Percentiles rank a stretch among this genome's conserved stretches.
These are phyloP conservation scores for Papilio dardanus DNA, from an alignment of 1,140 invertebrate genomes.

Conservation along the genomic window DNA sequence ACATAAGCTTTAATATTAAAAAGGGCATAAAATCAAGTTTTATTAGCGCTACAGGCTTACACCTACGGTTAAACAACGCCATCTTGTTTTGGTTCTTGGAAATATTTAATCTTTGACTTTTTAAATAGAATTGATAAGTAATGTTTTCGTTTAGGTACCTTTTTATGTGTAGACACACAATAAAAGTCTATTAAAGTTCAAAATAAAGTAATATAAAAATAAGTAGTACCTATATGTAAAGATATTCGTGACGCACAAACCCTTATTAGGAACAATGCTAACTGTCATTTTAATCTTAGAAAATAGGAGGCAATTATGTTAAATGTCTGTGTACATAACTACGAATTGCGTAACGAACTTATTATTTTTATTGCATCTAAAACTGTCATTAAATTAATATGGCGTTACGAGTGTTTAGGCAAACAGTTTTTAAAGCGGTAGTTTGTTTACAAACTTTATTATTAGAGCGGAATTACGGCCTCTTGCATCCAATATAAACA, in stretches of 20 bases:
- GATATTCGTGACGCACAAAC: too few species aligned
- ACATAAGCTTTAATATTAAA: constrained; percentile 32
- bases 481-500: neutral
- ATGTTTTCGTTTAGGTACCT: neutral
- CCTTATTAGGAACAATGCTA: too few species aligned
- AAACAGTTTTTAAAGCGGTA: constrained; percentile 9
- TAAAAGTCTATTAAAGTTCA: too few species aligned
- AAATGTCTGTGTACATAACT: neutral
- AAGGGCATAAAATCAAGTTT: constrained; percentile 30
- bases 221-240: too few species aligned
- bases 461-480: constrained; percentile 4
- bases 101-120: neutral
- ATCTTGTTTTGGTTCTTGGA: neutral
- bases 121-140: too few species aligned
- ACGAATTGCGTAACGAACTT: neutral
- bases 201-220: too few species aligned
- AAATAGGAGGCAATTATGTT: too few species aligned
- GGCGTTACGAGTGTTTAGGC: neutral
- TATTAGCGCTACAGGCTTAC: constrained; percentile 19
- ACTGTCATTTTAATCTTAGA: too few species aligned
- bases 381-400: constrained; percentile 9
- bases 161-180: too few species aligned
- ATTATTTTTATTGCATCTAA: neutral
- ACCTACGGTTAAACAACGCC: neutral
- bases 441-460: constrained; percentile 15